Evolutionary conservation across 2,113 vertebrate species (phyloP), one percentile per base, ranked within the genome.

Genomic region (Pycnonotus jocosus): DNA sequence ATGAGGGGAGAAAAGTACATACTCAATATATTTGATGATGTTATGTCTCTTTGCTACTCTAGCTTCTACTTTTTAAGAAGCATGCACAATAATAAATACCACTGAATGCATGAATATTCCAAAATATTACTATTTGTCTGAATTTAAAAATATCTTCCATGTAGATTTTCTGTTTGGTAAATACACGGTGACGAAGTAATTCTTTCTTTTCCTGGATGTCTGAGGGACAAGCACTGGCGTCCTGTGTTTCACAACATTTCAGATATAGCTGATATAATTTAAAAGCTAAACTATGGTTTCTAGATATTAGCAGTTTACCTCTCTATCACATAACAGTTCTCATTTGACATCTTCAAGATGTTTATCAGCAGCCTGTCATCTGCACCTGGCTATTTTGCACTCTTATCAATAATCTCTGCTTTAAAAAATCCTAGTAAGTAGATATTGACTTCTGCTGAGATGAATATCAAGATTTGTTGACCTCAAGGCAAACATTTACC

Each of bases 381-480:
- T 48, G 22, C 48, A 86, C n/a, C 54, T 87, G 58, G 18, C 27
- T 72, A 50, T 73, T 92, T 42, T 62, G 19, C 81, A 72, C 35
- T 65, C 48, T 69, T 92, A 85, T 40, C 61, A 71, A 71, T 72
- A 65, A 84, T 33, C 10, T 73, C 76, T 18, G 22, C 50, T 81
- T 81, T 64, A 21, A 78, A 88, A 92, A 86, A 81, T 70, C 44
- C 79, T 93, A 80, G 14, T 82, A 76, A 78, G 56, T 61, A 92
- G 20, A 56, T 87, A 92, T 19, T 86, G 62, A 89, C 71, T 88
- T 90, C 78, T 89, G 54, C 62, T 71, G 64, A 86, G 88, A 74
- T 61, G 5, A 78, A 15, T 96, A 94, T 89, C 83, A 88, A 91
- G 62, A 88, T 90, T 85, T 92, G 87, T 71, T 95, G 77, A 92